A percentile compares a stretch with the other conserved stretches of the same genome.
Evolutionary conservation across 1,140 invertebrate genomes (phyloP).

Genomic region (Dolichoris vasculosae): DNA sequence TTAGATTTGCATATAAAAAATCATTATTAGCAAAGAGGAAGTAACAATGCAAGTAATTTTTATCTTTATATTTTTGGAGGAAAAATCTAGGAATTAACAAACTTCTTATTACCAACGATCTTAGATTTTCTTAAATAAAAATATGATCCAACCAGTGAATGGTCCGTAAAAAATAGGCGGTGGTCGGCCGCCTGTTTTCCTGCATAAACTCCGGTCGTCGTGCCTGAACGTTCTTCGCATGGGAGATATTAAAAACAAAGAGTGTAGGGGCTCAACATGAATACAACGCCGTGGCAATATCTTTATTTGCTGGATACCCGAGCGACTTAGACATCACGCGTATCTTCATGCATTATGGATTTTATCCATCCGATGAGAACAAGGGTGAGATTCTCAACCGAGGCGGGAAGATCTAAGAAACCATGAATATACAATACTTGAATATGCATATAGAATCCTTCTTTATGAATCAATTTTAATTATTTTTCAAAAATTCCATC

Average conservation of each 20-base stretch:
- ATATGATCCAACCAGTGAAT: not conserved
- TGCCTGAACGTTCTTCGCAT: too few species aligned
- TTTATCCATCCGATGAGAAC: conserved; percentile 64
- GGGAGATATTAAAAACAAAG: conserved; percentile 72
- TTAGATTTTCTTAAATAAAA: not conserved
- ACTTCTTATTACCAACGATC: not conserved
- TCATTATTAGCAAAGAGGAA: too few species aligned
- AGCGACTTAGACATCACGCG: conserved; percentile 56
- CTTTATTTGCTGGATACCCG: conserved; percentile 63
- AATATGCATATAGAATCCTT: conserved; percentile 68
- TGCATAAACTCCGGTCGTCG: conserved; percentile 14
- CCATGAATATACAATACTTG: conserved; percentile 75
- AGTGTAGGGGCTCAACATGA: conserved; percentile 70
- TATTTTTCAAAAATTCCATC: conserved; percentile 54
- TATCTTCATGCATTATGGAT: conserved; percentile 75
- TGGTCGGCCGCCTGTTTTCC: not conserved
- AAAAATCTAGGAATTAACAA: not conserved
- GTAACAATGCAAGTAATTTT: not conserved
- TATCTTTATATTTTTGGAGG: not conserved
- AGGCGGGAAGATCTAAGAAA: conserved; percentile 70
- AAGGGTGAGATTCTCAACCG: conserved; percentile 19
- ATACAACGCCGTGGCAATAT: conserved; percentile 73
- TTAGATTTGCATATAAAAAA: too few species aligned
- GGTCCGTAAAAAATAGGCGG: conserved; percentile 37
- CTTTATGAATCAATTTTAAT: conserved; percentile 69